Base-by-base conservation (phyloP, 2,113 vertebrate species). In the Triplophysa rosa region DNA sequence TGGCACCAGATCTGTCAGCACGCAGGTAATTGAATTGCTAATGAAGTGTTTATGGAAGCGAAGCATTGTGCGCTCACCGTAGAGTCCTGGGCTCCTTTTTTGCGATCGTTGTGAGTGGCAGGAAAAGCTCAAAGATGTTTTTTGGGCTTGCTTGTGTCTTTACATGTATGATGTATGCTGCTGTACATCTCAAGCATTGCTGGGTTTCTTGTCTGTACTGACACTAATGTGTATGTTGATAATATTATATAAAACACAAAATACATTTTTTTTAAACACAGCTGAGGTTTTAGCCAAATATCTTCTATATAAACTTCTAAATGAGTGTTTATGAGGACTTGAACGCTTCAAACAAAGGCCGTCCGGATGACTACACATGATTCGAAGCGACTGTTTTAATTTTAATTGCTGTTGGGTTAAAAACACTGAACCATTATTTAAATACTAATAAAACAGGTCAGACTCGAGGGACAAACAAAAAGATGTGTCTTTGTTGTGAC, bases 1-100 rank as follows among this genome's bases (percentile, higher is more conserved):
- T 86, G 98, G 98, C 88, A 98, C 93, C 79, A 93, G 91, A 87
- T 91, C 94, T 83, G 93, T 97, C 91, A 94, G 93, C 86, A 97
- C 97, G 61, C 97, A 98, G 95, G 98, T 99, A 91, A 94, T 90
- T 86, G 88, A 87, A 88, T 84, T 91, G 66, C 85, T 91, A 79
- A 88, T 87, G 70, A 87, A 89, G 79, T 26, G 8, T 77, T 87
- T 88, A 56, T 0, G 85, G 77, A 87, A 84, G 86, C 85, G 84
- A 86, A 90, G 85, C 87, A 90, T 69, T 78, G 74, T 77, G 45
- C 8, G 13, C 26, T 64, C 13, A 37, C 45, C 19, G 65, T 23
- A 63, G 26, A 65, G 42, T 42, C 62, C 9, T 23, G 58, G 70
- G 29, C 85, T 85, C 90, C 88, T 88, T 84, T 83, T 85, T 66